Evolutionary conservation across 2,113 vertebrate genomes (phyloP).

Genomic region (Crypturellus undulatus): DNA sequence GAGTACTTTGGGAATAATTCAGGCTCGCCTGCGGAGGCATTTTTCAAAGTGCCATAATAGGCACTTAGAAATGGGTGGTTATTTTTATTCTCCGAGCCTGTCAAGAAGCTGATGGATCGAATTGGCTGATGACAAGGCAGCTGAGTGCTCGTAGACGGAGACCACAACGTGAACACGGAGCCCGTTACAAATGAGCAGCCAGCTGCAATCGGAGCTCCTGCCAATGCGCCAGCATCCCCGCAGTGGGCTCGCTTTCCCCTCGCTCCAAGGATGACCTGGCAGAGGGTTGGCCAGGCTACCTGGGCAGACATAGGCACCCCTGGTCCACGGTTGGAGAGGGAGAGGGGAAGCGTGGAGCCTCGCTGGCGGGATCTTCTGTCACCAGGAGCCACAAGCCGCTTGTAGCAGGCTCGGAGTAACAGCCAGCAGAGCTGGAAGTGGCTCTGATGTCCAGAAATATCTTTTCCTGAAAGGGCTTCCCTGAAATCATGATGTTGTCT

Average conservation of each 20-base stretch:
- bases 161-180: constrained; percentile 30
- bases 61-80: constrained; percentile 76
- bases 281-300: rapidly evolving
- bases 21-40: constrained; percentile 70
- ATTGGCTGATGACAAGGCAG: constrained; percentile 76
- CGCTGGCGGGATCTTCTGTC: neutral
- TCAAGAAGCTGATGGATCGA: constrained; percentile 76
- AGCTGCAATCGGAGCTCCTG: neutral
- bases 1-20: constrained; percentile 74
- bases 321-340: neutral
- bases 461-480: neutral
- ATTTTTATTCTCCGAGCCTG: constrained; percentile 73
- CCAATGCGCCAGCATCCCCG: neutral
- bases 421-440: neutral
- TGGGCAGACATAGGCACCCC: neutral
- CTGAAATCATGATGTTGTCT: neutral
- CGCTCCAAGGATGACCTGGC: rapidly evolving
- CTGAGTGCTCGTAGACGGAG: constrained; percentile 60
- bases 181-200: constrained; percentile 41
- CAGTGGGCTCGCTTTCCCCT: neutral
- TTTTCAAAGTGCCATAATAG: constrained; percentile 78
- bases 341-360: neutral
- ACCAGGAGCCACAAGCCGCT: neutral
- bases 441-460: neutral
- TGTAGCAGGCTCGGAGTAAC: rapidly evolving